Conservation (phyloP, 2,888 invertebrate genomes). For the Phymatocera aterrima region DNA sequence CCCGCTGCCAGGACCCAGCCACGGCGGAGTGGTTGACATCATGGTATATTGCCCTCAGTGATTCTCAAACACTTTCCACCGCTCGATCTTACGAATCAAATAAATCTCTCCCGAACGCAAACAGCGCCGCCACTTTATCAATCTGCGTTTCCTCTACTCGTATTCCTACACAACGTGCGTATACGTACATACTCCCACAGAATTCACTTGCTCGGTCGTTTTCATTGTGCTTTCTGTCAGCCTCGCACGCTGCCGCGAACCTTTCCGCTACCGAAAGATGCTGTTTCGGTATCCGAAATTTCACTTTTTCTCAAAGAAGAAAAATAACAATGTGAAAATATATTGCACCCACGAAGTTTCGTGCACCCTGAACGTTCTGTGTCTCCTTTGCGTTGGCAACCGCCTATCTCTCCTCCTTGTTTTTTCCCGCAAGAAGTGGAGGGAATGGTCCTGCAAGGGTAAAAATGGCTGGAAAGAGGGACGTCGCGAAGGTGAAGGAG, state of each 20-base stretch:
- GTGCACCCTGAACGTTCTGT: background rate
- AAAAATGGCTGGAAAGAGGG: slow-evolving; percentile 61
- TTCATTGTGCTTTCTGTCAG: background rate
- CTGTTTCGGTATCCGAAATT: background rate
- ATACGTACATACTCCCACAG: background rate
- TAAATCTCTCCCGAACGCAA: slow-evolving; percentile 60
- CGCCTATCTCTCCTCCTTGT: slow-evolving; percentile 48
- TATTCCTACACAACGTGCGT: background rate
- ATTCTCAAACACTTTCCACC: slow-evolving; percentile 69
- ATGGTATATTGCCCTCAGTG: slow-evolving; percentile 73
- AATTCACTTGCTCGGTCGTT: background rate
- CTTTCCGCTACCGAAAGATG: background rate
- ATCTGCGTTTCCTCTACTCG: background rate
- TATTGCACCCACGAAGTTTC: background rate
- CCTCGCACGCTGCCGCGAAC: background rate
- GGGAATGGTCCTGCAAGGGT: slow-evolving; percentile 59
- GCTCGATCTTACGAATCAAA: slow-evolving; percentile 52
- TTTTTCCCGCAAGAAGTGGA: slow-evolving; percentile 21
- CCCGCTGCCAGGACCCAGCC: slow-evolving; percentile 61
- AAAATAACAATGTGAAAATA: background rate
- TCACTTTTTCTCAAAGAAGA: background rate
- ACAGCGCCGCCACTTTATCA: slow-evolving; percentile 48
- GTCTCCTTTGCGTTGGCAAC: slow-evolving; percentile 60
- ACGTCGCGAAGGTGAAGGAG: slow-evolving; percentile 50
- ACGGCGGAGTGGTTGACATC: slow-evolving; percentile 70